Conservation (phyloP, 92 coral and sea anemone genomes). For the Palythoa grandis region DNA sequence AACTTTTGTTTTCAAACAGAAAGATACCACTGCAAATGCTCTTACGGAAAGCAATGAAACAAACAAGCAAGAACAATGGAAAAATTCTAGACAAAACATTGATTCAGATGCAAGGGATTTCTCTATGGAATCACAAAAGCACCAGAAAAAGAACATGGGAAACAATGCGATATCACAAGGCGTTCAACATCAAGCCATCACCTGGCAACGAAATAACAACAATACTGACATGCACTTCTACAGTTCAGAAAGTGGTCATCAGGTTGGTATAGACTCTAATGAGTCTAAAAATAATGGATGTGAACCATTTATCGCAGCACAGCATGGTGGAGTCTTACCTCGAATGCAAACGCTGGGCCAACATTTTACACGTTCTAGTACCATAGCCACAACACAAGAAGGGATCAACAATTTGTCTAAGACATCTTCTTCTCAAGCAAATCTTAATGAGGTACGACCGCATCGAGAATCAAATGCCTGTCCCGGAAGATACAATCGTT, state of each 20-base stretch:
- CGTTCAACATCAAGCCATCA: not conserved
- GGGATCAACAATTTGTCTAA: not conserved
- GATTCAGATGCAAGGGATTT: not conserved
- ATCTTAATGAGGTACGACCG: not conserved
- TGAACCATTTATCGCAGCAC: not conserved
- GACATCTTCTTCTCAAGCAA: not conserved
- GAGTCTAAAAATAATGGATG: not conserved
- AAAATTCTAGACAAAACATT: not conserved
- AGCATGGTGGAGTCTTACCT: not conserved
- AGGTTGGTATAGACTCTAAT: not conserved
- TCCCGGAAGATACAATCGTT: not conserved
- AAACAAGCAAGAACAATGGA: not conserved
- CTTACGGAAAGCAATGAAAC: too few species aligned
- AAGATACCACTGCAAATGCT: not conserved
- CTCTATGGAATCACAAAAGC: not conserved
- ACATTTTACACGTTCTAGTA: not conserved
- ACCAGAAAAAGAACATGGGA: not conserved
- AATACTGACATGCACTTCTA: not conserved
- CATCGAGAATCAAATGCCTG: not conserved
- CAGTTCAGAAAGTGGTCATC: not conserved
- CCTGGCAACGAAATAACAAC: not conserved
- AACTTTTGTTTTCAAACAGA: slow-evolving; percentile 13
- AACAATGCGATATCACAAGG: not conserved
- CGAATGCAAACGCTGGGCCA: not conserved
- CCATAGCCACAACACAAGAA: not conserved